phyloP scores from a whole-genome alignment of 1,140 invertebrate genomes.

The Eueides isabella region DNA sequence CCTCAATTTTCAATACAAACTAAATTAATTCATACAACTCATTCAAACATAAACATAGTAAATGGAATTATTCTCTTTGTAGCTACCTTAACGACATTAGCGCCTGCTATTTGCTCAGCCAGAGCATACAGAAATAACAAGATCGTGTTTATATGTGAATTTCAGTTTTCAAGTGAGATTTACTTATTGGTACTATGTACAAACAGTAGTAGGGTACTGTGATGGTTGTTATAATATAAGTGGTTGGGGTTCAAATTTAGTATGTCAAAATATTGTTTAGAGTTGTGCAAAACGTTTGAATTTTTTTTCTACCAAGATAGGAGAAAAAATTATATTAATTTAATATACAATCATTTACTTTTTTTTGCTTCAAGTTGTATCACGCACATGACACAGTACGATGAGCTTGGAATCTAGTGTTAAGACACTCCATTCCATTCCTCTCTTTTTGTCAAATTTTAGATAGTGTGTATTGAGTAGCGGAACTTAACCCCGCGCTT shows the following conservation, averaged over 20 bases:
- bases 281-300: too few relatives aligned
- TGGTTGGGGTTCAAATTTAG: not conserved
- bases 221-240: not conserved
- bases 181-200: not conserved
- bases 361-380: not conserved
- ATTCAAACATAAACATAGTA: slow-evolving; percentile 47
- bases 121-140: slow-evolving; percentile 39
- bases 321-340: too few relatives aligned
- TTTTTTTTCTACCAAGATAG: too few relatives aligned
- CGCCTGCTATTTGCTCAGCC: slow-evolving; percentile 47
- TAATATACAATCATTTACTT: not conserved
- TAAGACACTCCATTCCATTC: not conserved
- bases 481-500: not conserved
- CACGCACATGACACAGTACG: too few relatives aligned
- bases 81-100: slow-evolving; percentile 46
- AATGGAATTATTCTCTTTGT: slow-evolving; percentile 50
- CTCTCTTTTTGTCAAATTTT: too few relatives aligned
- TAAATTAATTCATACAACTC: slow-evolving; percentile 37
- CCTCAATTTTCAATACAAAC: slow-evolving; percentile 29
- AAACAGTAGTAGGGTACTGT: too few relatives aligned
- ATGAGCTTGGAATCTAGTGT: too few relatives aligned
- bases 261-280: not conserved
- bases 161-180: slow-evolving; percentile 4
- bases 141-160: slow-evolving; percentile 6
- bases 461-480: too few relatives aligned